Conservation (phyloP, 2,888 invertebrate genomes). For the Lingula anatina region DNA sequence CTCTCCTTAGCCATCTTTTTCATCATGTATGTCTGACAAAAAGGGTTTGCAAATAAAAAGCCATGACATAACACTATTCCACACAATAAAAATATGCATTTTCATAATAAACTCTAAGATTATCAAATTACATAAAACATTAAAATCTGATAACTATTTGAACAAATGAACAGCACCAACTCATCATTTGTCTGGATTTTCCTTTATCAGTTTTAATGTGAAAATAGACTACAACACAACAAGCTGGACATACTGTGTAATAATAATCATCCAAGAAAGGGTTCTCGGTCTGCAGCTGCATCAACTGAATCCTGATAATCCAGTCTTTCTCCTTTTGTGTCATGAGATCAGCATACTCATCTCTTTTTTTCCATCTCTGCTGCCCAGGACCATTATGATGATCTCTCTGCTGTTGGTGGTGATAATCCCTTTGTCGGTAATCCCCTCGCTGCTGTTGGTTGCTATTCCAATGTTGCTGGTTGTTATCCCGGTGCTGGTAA, state of each 20-base stretch:
- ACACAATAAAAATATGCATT: background rate
- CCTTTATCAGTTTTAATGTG: too few species aligned
- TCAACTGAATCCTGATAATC: conserved; percentile 89
- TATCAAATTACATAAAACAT: background rate
- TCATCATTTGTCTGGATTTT: too few species aligned
- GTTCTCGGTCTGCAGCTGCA: conserved; percentile 89
- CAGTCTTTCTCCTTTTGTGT: conserved; percentile 90
- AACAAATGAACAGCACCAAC: too few species aligned
- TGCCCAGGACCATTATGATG: background rate
- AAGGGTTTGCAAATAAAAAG: conserved; percentile 1
- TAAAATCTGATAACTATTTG: background rate
- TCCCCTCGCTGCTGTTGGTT: too few species aligned
- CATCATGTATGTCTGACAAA: conserved; percentile 46
- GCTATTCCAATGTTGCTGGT: too few species aligned
- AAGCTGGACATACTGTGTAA: conserved; percentile 76
- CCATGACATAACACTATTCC: too few species aligned
- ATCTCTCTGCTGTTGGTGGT: background rate
- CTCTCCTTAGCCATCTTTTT: conserved; percentile 43
- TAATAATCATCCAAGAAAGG: conserved; percentile 97
- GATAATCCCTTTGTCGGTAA: background rate
- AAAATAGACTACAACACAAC: too few species aligned
- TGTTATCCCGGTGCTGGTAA: too few species aligned
- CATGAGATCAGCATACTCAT: conserved; percentile 82
- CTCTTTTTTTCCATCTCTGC: conserved; percentile 14
- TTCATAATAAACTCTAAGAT: background rate